Evolutionary conservation across 2,797 vertebrate species (phyloP).

Genomic region (Sebastes cheni): DNA sequence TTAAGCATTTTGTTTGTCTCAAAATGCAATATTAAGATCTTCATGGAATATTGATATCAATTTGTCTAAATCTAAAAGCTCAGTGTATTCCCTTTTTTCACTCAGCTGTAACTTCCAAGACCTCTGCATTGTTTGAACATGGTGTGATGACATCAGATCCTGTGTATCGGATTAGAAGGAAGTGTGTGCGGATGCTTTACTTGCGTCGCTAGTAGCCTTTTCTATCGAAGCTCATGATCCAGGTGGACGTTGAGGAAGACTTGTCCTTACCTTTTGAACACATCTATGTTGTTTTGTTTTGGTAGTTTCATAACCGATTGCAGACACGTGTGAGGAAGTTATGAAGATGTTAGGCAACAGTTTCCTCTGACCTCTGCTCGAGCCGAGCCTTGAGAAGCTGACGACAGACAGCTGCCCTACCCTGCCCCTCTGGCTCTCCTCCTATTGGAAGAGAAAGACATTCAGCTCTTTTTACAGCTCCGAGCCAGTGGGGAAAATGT

Average conservation of each 20-base stretch:
- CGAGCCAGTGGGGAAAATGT: not conserved
- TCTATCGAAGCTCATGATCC: not conserved
- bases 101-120: not conserved
- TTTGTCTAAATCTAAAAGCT: not conserved
- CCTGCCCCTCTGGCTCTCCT: not conserved
- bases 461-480: slow-evolving; percentile 16
- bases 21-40: not conserved
- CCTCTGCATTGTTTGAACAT: not conserved
- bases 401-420: not conserved
- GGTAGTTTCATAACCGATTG: slow-evolving; percentile 2
- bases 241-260: not conserved
- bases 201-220: not conserved
- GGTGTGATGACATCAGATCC: not conserved
- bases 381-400: not conserved
- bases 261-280: not conserved
- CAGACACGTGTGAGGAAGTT: not conserved
- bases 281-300: not conserved
- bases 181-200: not conserved
- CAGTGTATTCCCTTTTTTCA: not conserved
- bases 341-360: not conserved
- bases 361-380: not conserved
- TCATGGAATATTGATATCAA: not conserved
- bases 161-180: not conserved
- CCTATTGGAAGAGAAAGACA: not conserved
- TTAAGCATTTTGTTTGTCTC: not conserved